Evolutionary conservation across 2,797 vertebrate genomes (phyloP), one percentile per base, ranked within the genome.

Genomic region (Anabas testudineus): DNA sequence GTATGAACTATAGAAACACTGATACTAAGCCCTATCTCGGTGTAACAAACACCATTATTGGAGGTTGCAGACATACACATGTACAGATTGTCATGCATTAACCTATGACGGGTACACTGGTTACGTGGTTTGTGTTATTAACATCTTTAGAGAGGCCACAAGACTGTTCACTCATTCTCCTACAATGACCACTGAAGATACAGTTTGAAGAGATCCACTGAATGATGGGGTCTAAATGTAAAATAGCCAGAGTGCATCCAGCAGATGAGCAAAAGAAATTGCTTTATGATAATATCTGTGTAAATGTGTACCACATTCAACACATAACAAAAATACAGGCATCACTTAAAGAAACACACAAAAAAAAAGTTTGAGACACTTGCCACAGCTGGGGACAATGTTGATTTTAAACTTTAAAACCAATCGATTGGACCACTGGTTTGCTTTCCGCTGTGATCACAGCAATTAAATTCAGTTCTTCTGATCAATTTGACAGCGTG

Each of bases 31-130:
- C 81, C 76, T 86, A 88, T 83, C 75, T 76, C 39, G 76, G 73
- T 82, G 85, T 80, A 80, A 90, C 81, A 83, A 77, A 88, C 81
- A 90, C 62, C 66, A 75, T 86, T 74, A 85, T 66, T 78, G 82
- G 61, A 85, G 66, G 78, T 81, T 85, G 79, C 77, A 78, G 80
- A 90, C 83, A 81, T 63, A 84, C 82, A 87, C 78, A 54, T 83
- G 88, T 86, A 88, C 94, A 93, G 95, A 96, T 95, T 93, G 94
- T 95, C 95, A 95, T 96, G 95, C 95, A 91, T 93, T 93, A 91
- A 94, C 91, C 90, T 88, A 92, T 90, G 91, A 91, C 88, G 49
- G 81, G 81, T 74, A 90, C 83, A 84, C 51, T 85, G 67, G n/a
- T 19, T 76, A 85, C 67, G 71, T 87, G 71, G 73, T 82, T 75